Percentiles rank a stretch among this genome's conserved stretches.
These are phyloP conservation scores for Centruroides vittatus DNA, from an alignment of 1,140 invertebrate species.

Conservation along the genomic window DNA sequence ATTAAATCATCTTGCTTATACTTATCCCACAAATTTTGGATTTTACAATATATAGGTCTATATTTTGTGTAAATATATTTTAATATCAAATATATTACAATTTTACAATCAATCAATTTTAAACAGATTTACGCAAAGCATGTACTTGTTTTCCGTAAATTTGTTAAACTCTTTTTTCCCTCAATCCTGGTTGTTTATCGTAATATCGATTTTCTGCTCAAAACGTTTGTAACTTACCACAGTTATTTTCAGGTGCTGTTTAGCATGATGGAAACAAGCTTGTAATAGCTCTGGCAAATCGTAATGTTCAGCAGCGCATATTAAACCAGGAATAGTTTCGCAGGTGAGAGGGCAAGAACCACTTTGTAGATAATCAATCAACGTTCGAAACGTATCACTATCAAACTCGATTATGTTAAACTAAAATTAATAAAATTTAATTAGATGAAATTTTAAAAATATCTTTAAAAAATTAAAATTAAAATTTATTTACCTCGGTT, in stretches of 20 bases:
- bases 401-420: constrained; percentile 93
- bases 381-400: constrained; percentile 75
- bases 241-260: constrained; percentile 80
- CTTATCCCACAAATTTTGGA: too few species aligned
- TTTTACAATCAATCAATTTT: too few species aligned
- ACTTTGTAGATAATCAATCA: constrained; percentile 82
- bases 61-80: too few species aligned
- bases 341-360: constrained; percentile 82
- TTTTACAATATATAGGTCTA: too few species aligned
- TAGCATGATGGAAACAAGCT: constrained; percentile 88
- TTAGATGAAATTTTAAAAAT: not conserved
- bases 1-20: too few species aligned
- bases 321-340: constrained; percentile 77
- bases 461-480: too few species aligned
- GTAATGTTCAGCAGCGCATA: constrained; percentile 87
- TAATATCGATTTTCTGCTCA: too few species aligned
- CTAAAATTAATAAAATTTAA: constrained; percentile 34
- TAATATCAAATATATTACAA: too few species aligned
- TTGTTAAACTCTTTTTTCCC: too few species aligned
- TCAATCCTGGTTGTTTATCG: too few species aligned
- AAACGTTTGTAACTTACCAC: constrained; percentile 41
- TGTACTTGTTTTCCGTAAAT: too few species aligned
- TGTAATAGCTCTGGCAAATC: constrained; percentile 81
- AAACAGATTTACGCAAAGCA: too few species aligned
- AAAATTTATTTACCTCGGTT: constrained; percentile 50